Base-by-base conservation (phyloP, 2,113 vertebrate species). In the Psilopogon haemacephalus region DNA sequence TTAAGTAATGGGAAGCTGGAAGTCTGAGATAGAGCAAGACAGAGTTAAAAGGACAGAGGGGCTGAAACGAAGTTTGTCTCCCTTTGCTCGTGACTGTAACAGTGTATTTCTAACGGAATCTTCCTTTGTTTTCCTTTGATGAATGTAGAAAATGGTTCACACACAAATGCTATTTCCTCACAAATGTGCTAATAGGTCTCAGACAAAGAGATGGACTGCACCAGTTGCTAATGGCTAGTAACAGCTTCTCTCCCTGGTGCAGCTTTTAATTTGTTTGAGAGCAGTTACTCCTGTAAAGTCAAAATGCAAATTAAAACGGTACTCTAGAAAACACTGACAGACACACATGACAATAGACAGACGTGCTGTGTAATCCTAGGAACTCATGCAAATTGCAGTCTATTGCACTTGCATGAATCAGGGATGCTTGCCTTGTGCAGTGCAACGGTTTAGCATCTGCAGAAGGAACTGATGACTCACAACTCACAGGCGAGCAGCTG, bases 1-100 rank as follows among this genome's bases (percentile, higher is more conserved):
- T 68, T 62, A 86, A 85, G 68, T 86, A 88, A 93, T 83, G 82
- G 85, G 95, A 91, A 89, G 64, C 72, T 93, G 81, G 24, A 59
- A 62, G 74, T 62, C 86, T 82, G 64, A 64, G 77, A 79, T 54
- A 82, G 79, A 95, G 68, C 60, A 89, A 79, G 87, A 58, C 70
- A 76, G 70, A 91, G 62, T 89, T 93, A 80, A 85, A 93, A 94
- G 92, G 75, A 89, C 35, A 69, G 59, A 83, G 35, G 18, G 55
- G 44, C 38, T 87, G 74, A 74, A 79, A 54, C 87, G 59, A 74
- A 58, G 44, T 89, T 87, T 58, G 54, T 28, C 52, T 91, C 64
- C 78, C 83, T 93, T 91, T 5, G 4, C 69, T 90, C 79, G 2
- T 84, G 64, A 75, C 32, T 42, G 56, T 63, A 71, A 46, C 0